Evolutionary conservation across 2,113 vertebrate species (phyloP), one percentile per base, ranked within the genome.

Genomic region (Neopipo cinnamomea): DNA sequence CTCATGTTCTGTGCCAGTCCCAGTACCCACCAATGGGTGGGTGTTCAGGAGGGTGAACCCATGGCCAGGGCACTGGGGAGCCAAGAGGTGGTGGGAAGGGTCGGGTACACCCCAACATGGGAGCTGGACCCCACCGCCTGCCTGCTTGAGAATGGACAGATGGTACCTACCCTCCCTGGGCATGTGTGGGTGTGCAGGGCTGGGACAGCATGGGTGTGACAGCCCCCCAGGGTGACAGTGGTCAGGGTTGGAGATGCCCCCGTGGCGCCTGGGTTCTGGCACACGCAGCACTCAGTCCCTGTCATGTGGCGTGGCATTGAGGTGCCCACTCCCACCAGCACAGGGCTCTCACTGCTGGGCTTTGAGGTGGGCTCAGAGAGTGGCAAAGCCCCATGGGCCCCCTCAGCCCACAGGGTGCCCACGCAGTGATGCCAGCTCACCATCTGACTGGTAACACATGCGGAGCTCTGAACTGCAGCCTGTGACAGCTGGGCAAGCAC

Each of bases 341-440:
- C n/a, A 24, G 23, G 13, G n/a, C 24, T 72, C 49, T 55, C 14
- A 8, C 71, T 35, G n/a, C 74, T 56, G 6, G 14, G 30, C 12
- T 55, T 53, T 63, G 62, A 14, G 5, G 28, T 50, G 39, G 18
- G 2, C 55, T 76, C 37, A 37, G 31, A 39, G 31, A 31, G 13
- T 6, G 4, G 8, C 58, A 92, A 39, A 89, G 18, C 31, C 46
- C 12, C 42, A 0, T 10, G 10, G 9, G 30, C 28, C 33, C 17
- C 27, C 7, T 50, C 30, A 37, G 31, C 33, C n/a, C 8, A 8
- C 20, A 8, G 41, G 7, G n/a, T 73, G 63, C 86, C 79, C 33
- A 28, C 1, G 0, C 28, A 3, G 33, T 0, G 0, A 8, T 77
- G 62, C 53, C 85, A 74, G 65, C 50, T 93, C 4, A 12, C 47